Evolutionary conservation across 92 coral and sea anemone genomes (phyloP), one percentile per base, ranked within the genome.

Genomic region (Isaurus tuberculatus): DNA sequence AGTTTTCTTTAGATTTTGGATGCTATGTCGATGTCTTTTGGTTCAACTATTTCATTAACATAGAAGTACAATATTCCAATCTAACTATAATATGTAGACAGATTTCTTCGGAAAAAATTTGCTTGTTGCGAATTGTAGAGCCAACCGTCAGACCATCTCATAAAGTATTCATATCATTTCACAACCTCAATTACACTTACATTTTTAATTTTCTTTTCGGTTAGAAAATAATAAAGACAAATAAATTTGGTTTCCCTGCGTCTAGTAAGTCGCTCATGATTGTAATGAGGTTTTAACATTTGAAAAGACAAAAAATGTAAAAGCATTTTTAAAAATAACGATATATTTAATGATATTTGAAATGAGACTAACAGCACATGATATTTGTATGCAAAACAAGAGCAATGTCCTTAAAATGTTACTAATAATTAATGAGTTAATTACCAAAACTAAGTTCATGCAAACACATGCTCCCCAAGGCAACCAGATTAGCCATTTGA

Each of bases 401-500:
- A 13, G 68, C 33, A 31, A 26, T 77, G 69, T 27, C 49, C 57
- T 77, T 77, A 77, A 77, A 60, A 6, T 22, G 82, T 32, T 31
- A 55, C 68, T 77, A 77, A 77, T 77, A 20, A 77, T 77, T 57
- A 27, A 77, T 77, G 70, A 57, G 67, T 77, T 25, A 31, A 58
- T 46, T 57, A 32, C 53, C 20, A 19, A 31, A 33, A 20, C 68
- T 33, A 32, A 77, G 20, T 49, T 64, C 70, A 77, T 77, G 34
- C 34, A 28, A 2, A 42, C 78, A 77, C 69, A 77, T 77, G 82
- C 15, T 77, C 55, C 22, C 82, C 68, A 77, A 77, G 82, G 82
- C 82, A 77, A 77, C 82, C 82, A 11, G 82, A 58, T 77, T 64
- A 77, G 82, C 49, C 15, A 77, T 60, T 57, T 77, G 68, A 60